Conservation (phyloP, 92 coral and sea anemone species). For the Porites lobata region DNA sequence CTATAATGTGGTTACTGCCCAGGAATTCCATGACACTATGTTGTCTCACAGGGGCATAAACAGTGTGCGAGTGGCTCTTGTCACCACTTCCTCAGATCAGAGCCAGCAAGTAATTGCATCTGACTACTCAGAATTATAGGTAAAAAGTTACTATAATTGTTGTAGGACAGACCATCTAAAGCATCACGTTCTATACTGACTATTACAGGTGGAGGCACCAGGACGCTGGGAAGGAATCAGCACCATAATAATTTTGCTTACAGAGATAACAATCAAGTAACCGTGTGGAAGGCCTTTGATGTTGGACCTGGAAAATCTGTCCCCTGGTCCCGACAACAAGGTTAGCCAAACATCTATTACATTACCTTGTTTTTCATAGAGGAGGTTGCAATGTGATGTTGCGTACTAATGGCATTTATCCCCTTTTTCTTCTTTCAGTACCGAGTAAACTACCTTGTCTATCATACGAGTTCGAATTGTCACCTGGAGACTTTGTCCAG, state of each 20-base stretch:
- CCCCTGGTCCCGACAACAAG: conserved; percentile 20
- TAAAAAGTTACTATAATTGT: conserved; percentile 24
- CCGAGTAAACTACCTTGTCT: conserved; percentile 4
- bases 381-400: background rate
- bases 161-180: conserved; percentile 18
- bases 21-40: conserved; percentile 45
- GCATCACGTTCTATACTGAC: conserved; percentile 10
- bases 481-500: conserved; percentile 25
- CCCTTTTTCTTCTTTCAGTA: background rate
- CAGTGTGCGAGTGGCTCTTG: conserved; percentile 44
- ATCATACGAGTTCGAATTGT: background rate
- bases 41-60: conserved; percentile 40
- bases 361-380: background rate
- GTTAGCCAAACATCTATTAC: background rate
- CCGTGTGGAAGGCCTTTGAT: conserved; percentile 35
- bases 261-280: conserved; percentile 15
- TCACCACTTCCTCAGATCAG: conserved; percentile 28
- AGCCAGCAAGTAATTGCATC: conserved; percentile 29
- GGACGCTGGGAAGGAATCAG: conserved; percentile 35
- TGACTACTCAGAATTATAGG: conserved; percentile 20
- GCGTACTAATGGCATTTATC: background rate
- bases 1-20: conserved; percentile 33
- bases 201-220: conserved; percentile 22
- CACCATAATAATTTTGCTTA: conserved; percentile 32
- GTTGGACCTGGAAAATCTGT: conserved; percentile 25